These are phyloP conservation scores for Vanessa tameamea DNA, from an alignment of 1,140 invertebrate species.

Conservation along the genomic window DNA sequence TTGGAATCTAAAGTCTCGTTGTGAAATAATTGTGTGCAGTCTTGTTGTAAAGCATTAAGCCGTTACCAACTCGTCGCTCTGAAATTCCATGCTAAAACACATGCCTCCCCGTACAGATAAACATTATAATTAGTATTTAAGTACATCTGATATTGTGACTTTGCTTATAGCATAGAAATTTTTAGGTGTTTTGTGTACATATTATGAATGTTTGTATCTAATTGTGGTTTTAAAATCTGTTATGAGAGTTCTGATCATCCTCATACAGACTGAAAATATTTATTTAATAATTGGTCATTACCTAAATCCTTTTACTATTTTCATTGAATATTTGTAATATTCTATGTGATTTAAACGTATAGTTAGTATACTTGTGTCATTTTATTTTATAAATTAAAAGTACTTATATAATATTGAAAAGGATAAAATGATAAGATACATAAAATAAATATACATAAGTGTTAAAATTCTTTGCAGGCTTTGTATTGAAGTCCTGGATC, in stretches of 20 bases:
- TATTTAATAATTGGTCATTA: too few relatives aligned
- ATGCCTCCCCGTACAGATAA: background rate
- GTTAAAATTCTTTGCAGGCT: background rate
- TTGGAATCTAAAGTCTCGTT: constrained; percentile 40
- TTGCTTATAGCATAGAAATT: constrained; percentile 7
- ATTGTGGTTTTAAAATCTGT: constrained; percentile 1
- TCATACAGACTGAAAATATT: background rate
- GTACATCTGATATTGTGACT: constrained; percentile 1
- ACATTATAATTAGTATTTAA: background rate
- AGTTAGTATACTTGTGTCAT: background rate
- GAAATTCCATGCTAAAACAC: background rate
- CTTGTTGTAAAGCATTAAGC: constrained; percentile 20
- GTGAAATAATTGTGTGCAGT: constrained; percentile 29
- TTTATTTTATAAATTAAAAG: background rate
- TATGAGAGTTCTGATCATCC: background rate
- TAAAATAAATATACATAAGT: background rate
- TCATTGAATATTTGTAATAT: constrained; percentile 6
- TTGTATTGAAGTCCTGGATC: background rate
- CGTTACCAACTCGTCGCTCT: constrained; percentile 41
- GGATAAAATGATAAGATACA: background rate
- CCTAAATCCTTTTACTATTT: background rate
- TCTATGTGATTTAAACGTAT: background rate
- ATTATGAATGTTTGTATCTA: constrained; percentile 10
- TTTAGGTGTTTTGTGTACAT: constrained; percentile 21
- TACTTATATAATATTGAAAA: background rate